Base-by-base conservation (phyloP, 2,113 vertebrate species). In the Empidonax alnorum region DNA sequence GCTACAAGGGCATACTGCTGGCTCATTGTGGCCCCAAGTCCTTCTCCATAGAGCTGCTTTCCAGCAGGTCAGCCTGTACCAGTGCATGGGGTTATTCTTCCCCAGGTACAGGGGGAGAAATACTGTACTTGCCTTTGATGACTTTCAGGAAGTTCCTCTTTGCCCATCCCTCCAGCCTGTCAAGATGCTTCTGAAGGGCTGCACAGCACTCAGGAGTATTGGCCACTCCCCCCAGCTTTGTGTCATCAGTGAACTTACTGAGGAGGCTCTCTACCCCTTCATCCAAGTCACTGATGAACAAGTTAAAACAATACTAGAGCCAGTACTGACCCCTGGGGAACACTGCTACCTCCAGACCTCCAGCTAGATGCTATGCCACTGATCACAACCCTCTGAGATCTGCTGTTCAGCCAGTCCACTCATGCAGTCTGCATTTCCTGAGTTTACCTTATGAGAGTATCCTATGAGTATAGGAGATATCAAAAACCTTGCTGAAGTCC, bases 161-260 rank as follows among this genome's bases (percentile, higher is more conserved):
- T 89, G 59, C 27, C 44, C 37, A 39, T 59, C 19, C 52, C 19
- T 66, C 7, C 33, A 1, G 1, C 19, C 44, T 89, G 9, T 33
- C 2, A 2, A 24, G 27, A 52, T 74, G 7, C 18, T 59, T 66
- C 17, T 24, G 37, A 59, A 33, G 33, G 22, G 6, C 44, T 67
- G 23, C 52, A 24, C 27, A n/a, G 6, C 0, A 0, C 33, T 72
- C 41, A 58, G 35, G 25, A 9, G 4, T 50, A 33, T 66, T 1
- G 0, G 18, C 44, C 31, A 16, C 33, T 52, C 22, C 44, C 66
- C 37, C 19, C 37, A 52, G 14, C 22, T 59, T 58, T 73, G 31
- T 14, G 12, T 80, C 4, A 2, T 73, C 50, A 58, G 50, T 49
- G 59, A 42, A 33, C 25, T 58, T 65, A 14, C 35, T 72, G 31